Percentiles rank a stretch among this genome's conserved stretches.
phyloP scores from a whole-genome alignment of 2,888 invertebrate genomes.

The Tridacna crocea region DNA sequence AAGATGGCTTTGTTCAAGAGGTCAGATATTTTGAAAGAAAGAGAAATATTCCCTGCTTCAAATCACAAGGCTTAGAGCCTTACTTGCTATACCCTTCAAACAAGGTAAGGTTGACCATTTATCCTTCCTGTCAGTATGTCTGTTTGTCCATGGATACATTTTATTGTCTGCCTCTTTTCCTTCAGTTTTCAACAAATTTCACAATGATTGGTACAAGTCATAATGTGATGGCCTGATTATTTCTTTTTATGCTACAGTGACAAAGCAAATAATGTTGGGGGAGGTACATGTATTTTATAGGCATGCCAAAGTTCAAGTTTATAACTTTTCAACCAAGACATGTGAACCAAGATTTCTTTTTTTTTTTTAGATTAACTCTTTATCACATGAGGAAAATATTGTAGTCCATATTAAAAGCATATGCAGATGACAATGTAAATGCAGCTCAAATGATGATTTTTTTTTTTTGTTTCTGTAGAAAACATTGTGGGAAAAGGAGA shows the following conservation, averaged over 20 bases:
- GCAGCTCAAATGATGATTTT: neutral
- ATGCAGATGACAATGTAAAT: neutral
- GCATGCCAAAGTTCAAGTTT: no score
- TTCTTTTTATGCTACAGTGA: no score
- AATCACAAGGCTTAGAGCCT: no score
- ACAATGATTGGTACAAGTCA: neutral
- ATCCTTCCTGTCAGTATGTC: neutral
- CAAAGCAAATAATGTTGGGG: no score
- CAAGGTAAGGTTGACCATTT: neutral
- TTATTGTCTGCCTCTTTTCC: neutral
- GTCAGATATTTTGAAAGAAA: neutral
- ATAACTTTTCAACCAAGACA: no score
- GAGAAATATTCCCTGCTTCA: no score
- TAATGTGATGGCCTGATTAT: neutral
- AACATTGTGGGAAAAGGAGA: neutral
- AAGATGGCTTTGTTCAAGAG: neutral
- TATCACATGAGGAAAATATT: neutral
- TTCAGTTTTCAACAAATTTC: neutral
- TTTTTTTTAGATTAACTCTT: no score
- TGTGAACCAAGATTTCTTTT: no score
- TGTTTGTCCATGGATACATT: neutral
- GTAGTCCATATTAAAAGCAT: neutral
- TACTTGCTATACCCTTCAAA: no score
- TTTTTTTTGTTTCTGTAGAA: neutral
- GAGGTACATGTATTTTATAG: no score